phyloP scores from a whole-genome alignment of 2,888 invertebrate genomes.

The Sisyra nigra region DNA sequence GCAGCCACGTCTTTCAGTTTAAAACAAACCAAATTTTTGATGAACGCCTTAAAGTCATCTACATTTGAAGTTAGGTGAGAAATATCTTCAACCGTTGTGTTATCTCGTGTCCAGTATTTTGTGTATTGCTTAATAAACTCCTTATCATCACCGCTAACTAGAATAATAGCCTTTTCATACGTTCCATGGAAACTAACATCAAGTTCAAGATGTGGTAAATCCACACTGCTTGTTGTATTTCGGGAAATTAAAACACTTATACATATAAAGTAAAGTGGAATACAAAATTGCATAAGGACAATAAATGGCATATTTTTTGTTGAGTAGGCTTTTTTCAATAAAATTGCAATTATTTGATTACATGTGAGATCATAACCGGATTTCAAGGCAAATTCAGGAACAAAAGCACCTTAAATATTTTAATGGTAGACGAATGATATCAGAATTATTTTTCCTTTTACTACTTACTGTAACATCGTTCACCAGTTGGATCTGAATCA shows the following conservation, averaged over 20 bases:
- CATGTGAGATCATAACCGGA: conserved; percentile 16
- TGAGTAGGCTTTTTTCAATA: conserved; percentile 23
- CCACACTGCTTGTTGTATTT: conserved; percentile 27
- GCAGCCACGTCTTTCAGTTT: background rate
- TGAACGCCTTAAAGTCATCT: too few relatives aligned
- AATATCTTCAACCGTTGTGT: too few relatives aligned
- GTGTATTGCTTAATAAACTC: too few relatives aligned
- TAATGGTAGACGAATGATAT: background rate
- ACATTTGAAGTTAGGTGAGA: too few relatives aligned
- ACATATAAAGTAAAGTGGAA: conserved; percentile 48
- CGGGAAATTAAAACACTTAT: conserved; percentile 43
- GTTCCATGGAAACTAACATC: conserved; percentile 20
- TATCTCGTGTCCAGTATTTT: too few relatives aligned
- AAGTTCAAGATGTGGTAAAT: conserved; percentile 36
- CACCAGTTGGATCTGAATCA: background rate
- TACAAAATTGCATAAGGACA: conserved; percentile 43
- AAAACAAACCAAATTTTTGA: too few relatives aligned
- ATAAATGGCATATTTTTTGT: conserved; percentile 48
- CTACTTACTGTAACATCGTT: background rate
- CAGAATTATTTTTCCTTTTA: background rate
- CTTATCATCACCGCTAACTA: too few relatives aligned
- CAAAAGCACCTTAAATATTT: conserved; percentile 17
- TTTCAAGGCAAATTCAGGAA: conserved; percentile 15
- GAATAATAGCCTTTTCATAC: too few relatives aligned
- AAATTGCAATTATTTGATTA: conserved; percentile 26